A percentile compares a stretch with the other conserved stretches of the same genome.
Conservation (phyloP, 2,888 invertebrate genomes). For the Melinopterus prodromus region DNA sequence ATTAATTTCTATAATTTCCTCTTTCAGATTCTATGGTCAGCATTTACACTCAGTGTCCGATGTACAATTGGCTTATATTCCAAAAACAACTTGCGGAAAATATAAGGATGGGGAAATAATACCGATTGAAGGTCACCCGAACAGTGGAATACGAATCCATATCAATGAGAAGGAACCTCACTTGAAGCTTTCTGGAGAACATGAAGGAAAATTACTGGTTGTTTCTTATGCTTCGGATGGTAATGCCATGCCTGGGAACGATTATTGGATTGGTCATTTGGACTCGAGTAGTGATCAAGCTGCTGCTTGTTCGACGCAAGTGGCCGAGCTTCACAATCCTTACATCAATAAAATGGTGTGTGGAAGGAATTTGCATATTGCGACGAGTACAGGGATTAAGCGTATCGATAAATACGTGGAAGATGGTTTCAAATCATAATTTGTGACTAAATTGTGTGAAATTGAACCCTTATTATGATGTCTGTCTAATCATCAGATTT, state of each 20-base stretch:
- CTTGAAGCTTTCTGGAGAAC: constrained; percentile 50
- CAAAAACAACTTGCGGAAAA: constrained; percentile 38
- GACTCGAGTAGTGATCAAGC: constrained; percentile 69
- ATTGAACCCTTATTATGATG: too few species aligned
- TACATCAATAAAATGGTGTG: constrained; percentile 65
- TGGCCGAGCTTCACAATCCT: constrained; percentile 69
- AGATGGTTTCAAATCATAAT: not conserved
- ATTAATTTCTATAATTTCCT: constrained; percentile 8
- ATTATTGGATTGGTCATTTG: constrained; percentile 71
- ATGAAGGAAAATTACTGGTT: constrained; percentile 62
- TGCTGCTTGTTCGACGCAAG: constrained; percentile 69
- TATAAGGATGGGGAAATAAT: constrained; percentile 39
- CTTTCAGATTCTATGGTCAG: constrained; percentile 40
- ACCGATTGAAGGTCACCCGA: constrained; percentile 39
- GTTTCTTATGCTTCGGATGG: constrained; percentile 79
- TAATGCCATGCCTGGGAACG: constrained; percentile 77
- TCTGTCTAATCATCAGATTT: too few species aligned
- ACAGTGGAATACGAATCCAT: constrained; percentile 45
- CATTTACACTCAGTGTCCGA: constrained; percentile 44
- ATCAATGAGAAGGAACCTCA: constrained; percentile 56
- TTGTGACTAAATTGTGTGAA: too few species aligned
- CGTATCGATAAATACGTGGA: constrained; percentile 11
- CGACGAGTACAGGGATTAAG: constrained; percentile 43
- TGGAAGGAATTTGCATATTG: constrained; percentile 64
- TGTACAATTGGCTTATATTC: constrained; percentile 49